phyloP scores from a whole-genome alignment of 2,113 vertebrate genomes.

The Accipiter cooperii region DNA sequence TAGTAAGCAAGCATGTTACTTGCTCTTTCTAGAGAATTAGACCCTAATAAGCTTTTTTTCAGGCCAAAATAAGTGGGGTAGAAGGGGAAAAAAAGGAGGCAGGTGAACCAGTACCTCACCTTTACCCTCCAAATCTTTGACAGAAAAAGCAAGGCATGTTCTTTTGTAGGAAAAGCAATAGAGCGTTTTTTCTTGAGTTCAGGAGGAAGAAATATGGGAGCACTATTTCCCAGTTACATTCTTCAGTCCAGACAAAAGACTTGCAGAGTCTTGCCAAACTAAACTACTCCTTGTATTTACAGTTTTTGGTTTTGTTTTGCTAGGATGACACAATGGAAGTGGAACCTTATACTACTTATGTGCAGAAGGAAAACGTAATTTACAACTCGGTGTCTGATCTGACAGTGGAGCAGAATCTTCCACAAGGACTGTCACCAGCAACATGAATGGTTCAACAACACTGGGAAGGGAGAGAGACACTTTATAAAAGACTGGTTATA shows the following conservation, averaged over 20 bases:
- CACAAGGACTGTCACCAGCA: neutral
- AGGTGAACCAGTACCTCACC: neutral
- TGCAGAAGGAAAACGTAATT: conserved; percentile 61
- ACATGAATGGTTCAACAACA: neutral
- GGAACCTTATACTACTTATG: conserved; percentile 64
- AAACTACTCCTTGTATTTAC: neutral
- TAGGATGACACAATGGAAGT: conserved; percentile 46
- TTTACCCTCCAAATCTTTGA: neutral
- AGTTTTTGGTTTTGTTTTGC: conserved; percentile 24
- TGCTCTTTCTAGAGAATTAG: neutral
- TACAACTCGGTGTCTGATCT: conserved; percentile 58
- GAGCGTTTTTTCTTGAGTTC: neutral
- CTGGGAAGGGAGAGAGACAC: neutral
- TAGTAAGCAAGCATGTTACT: neutral
- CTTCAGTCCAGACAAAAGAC: neutral
- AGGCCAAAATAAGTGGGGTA: neutral
- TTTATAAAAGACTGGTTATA: neutral
- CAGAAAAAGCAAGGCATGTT: neutral
- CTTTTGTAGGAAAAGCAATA: neutral
- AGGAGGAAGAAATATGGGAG: neutral
- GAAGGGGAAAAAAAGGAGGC: neutral
- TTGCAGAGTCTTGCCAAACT: neutral
- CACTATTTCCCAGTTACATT: neutral
- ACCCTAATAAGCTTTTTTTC: neutral
- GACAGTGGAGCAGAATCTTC: neutral